Evolutionary conservation across 2,113 vertebrate genomes (phyloP).

Genomic region (Cacatua alba): DNA sequence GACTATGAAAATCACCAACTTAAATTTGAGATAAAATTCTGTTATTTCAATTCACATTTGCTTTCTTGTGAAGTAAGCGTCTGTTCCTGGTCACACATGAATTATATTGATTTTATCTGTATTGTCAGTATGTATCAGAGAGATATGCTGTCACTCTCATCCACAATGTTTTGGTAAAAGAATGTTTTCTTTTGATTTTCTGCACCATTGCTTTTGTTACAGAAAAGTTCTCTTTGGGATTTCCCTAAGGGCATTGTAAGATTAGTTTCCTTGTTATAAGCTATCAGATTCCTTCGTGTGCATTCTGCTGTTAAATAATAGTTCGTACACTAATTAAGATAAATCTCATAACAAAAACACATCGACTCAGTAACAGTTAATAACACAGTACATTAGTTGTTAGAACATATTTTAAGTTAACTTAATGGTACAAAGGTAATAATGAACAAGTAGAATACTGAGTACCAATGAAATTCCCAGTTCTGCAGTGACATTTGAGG

Average conservation of each 20-base stretch:
- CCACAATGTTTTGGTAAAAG: not conserved
- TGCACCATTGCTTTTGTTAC: not conserved
- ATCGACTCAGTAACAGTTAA: slow-evolving; percentile 12
- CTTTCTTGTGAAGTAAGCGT: not conserved
- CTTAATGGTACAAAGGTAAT: not conserved
- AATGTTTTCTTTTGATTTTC: not conserved
- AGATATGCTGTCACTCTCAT: not conserved
- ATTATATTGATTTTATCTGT: not conserved
- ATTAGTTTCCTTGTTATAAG: slow-evolving; percentile 25
- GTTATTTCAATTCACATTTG: not conserved
- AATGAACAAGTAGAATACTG: not conserved
- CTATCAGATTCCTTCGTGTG: not conserved
- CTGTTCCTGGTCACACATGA: not conserved
- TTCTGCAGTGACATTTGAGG: not conserved
- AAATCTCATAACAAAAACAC: not conserved
- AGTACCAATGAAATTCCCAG: not conserved
- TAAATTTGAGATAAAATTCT: not conserved
- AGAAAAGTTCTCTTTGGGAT: slow-evolving; percentile 1
- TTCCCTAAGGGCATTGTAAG: slow-evolving; percentile 18
- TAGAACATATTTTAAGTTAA: slow-evolving; percentile 10
- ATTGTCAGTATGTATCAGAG: not conserved
- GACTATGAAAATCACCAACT: not conserved
- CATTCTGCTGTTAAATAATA: slow-evolving; percentile 52
- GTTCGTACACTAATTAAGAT: slow-evolving; percentile 46
- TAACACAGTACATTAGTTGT: not conserved